phyloP scores from a whole-genome alignment of 2,888 invertebrate genomes.

The Tipula unca region DNA sequence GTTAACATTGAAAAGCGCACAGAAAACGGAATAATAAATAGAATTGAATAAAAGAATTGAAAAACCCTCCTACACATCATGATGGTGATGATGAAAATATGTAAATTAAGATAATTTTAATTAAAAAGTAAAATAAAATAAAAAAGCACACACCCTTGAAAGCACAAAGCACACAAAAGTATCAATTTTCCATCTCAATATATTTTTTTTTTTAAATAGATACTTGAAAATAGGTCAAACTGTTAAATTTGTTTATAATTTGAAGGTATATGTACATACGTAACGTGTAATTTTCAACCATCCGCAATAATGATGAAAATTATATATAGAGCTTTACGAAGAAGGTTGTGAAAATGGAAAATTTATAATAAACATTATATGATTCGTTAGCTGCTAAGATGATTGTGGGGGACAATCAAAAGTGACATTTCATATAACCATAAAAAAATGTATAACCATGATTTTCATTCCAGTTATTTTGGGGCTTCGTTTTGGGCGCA shows the following conservation, averaged over 20 bases:
- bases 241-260: not conserved
- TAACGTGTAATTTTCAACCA: not conserved
- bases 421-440: not conserved
- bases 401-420: not conserved
- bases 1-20: not conserved
- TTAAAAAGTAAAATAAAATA: not conserved
- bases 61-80: not conserved
- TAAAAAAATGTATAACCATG: not conserved
- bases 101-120: not conserved
- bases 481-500: not conserved
- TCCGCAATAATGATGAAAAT: not conserved
- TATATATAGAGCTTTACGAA: not conserved
- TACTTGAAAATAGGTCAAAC: not conserved
- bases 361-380: not conserved
- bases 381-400: not conserved
- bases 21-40: not conserved
- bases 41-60: not conserved
- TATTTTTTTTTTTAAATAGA: not conserved
- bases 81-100: not conserved
- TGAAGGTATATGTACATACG: not conserved
- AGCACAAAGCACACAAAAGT: not conserved
- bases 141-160: not conserved
- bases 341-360: not conserved
- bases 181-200: not conserved
- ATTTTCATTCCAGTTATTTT: not conserved